A percentile compares a stretch with the other conserved stretches of the same genome.
These are phyloP conservation scores for Cantharis lateralis DNA, from an alignment of 2,888 invertebrate species.

Conservation along the genomic window DNA sequence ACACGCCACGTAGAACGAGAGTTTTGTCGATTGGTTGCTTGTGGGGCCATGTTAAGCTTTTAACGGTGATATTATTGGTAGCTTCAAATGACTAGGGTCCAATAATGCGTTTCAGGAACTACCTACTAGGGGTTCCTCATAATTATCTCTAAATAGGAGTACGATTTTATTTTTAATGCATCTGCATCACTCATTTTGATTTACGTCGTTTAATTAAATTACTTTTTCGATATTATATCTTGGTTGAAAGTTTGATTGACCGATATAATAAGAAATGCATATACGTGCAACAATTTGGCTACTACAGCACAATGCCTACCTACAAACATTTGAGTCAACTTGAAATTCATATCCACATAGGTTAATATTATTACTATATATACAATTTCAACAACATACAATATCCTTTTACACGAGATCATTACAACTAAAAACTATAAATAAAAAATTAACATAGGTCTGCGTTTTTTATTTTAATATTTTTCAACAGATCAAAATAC, in stretches of 20 bases:
- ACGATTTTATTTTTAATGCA: background rate
- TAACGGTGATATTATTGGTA: slow-evolving; percentile 32
- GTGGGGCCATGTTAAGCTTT: slow-evolving; percentile 37
- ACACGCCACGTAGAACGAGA: slow-evolving; percentile 8
- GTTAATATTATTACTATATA: background rate
- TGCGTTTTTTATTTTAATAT: background rate
- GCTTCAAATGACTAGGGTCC: slow-evolving; percentile 11
- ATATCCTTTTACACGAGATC: background rate
- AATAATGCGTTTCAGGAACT: slow-evolving; percentile 14
- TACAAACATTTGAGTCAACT: background rate
- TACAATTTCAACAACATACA: background rate
- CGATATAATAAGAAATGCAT: background rate
- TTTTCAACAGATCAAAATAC: background rate
- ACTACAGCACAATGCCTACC: background rate
- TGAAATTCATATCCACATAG: background rate
- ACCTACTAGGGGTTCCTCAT: slow-evolving; percentile 13
- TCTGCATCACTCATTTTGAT: background rate
- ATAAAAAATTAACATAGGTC: too few species aligned
- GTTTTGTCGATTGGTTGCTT: slow-evolving; percentile 30
- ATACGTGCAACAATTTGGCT: background rate
- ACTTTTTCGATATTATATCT: background rate
- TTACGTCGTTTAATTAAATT: background rate
- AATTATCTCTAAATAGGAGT: background rate
- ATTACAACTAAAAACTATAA: background rate
- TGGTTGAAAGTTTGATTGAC: background rate